A percentile compares a stretch with the other conserved stretches of the same genome.
phyloP scores from a whole-genome alignment of 2,888 invertebrate genomes.

The Meliscaeva auricollis region DNA sequence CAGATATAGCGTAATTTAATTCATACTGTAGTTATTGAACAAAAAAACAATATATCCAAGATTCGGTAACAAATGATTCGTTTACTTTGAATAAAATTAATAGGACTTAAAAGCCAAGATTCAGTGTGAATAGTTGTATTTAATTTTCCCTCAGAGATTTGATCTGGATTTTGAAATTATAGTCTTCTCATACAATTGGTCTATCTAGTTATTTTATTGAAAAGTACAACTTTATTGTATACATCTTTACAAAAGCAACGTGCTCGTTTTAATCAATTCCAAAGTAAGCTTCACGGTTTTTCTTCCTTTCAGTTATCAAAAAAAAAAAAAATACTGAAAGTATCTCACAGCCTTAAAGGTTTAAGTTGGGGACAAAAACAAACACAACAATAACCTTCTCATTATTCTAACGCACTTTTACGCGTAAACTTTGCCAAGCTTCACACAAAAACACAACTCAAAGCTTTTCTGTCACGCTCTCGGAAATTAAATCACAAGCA shows the following conservation, averaged over 20 bases:
- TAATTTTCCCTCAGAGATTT: too few relatives aligned
- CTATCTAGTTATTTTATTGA: not conserved
- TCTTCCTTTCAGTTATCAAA: not conserved
- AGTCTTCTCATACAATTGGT: too few relatives aligned
- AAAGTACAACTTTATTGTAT: conserved; percentile 5
- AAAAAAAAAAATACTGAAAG: not conserved
- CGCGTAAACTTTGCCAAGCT: conserved; percentile 15
- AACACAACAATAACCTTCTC: conserved; percentile 10
- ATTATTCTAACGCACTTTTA: conserved; percentile 33
- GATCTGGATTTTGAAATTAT: too few relatives aligned
- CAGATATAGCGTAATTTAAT: too few relatives aligned
- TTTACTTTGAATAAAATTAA: too few relatives aligned
- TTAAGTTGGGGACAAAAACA: conserved; percentile 15
- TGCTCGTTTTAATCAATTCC: not conserved
- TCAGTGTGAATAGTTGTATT: too few relatives aligned
- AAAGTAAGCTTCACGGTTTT: not conserved
- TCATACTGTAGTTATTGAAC: too few relatives aligned
- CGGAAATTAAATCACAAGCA: conserved; percentile 68
- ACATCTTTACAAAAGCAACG: not conserved
- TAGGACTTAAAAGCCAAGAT: too few relatives aligned
- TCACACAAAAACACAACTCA: conserved; percentile 40
- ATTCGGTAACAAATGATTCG: too few relatives aligned
- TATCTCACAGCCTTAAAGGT: conserved; percentile 40
- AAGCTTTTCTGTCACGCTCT: conserved; percentile 62
- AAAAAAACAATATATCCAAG: too few relatives aligned